These are phyloP conservation scores for Thecophora atra DNA, from an alignment of 2,888 invertebrate genomes.

Conservation along the genomic window DNA sequence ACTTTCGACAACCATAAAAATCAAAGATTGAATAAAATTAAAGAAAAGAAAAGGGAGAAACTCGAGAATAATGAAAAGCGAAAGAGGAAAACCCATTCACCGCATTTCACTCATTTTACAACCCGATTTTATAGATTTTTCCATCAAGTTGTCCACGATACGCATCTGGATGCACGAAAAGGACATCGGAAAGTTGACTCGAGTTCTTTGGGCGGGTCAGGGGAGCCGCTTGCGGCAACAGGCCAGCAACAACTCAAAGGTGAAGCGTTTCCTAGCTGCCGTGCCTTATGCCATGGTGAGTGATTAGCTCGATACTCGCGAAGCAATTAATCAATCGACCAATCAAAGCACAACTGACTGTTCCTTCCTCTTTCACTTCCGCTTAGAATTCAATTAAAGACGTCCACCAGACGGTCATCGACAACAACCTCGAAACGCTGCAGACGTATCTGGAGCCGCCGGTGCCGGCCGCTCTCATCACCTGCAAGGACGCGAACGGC, in stretches of 20 bases:
- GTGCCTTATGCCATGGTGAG: constrained; percentile 92
- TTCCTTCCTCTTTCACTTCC: background rate
- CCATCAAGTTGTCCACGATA: constrained; percentile 87
- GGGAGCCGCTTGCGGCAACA: constrained; percentile 84
- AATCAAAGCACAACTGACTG: no score
- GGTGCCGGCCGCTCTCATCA: constrained; percentile 76
- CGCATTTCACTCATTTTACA: background rate
- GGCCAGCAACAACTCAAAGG: constrained; percentile 83
- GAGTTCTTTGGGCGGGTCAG: constrained; percentile 90
- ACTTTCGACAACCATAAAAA: background rate
- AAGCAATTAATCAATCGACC: no score
- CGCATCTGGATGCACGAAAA: constrained; percentile 96
- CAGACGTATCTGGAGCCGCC: constrained; percentile 75
- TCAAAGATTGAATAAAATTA: background rate
- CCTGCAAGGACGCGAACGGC: constrained; percentile 82
- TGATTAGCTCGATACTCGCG: background rate
- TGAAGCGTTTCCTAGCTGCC: constrained; percentile 87
- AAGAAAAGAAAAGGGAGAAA: background rate
- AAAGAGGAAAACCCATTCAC: background rate
- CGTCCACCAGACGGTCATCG: constrained; percentile 80
- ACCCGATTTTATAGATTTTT: constrained; percentile 70
- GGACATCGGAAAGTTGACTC: constrained; percentile 85
- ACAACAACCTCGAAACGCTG: constrained; percentile 78
- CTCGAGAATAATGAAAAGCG: background rate
- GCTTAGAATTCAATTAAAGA: constrained; percentile 81